phyloP scores from a whole-genome alignment of 1,140 invertebrate species.

The Elysia chlorotica region DNA sequence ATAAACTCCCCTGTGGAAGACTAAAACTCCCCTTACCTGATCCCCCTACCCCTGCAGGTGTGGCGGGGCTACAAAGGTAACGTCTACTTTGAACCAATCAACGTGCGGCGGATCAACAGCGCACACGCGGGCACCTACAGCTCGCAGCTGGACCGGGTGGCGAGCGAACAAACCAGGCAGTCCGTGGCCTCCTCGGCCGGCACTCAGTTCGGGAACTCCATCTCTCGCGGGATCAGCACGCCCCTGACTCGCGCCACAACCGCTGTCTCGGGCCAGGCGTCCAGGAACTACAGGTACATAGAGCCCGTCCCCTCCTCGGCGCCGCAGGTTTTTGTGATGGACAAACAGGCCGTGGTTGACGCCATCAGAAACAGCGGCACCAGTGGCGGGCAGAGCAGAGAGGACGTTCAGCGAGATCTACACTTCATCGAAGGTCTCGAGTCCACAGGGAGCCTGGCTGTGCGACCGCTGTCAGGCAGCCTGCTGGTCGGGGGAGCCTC shows the following conservation, averaged over 20 bases:
- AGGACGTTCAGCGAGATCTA: slow-evolving; percentile 41
- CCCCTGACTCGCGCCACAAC: not conserved
- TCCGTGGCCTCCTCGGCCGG: not conserved
- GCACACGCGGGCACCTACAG: too few relatives aligned
- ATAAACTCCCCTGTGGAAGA: too few relatives aligned
- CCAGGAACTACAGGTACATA: not conserved
- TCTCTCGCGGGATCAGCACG: not conserved
- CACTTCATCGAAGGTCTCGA: slow-evolving; percentile 39
- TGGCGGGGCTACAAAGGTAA: slow-evolving; percentile 60
- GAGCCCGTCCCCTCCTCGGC: too few relatives aligned
- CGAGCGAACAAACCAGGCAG: not conserved
- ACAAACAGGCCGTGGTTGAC: slow-evolving; percentile 44
- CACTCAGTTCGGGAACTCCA: too few relatives aligned
- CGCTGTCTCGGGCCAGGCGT: not conserved
- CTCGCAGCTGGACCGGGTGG: slow-evolving; percentile 1
- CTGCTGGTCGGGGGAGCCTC: not conserved
- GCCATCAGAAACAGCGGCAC: too few relatives aligned
- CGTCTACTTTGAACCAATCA: slow-evolving; percentile 58
- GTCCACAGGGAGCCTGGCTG: slow-evolving; percentile 46
- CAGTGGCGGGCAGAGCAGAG: slow-evolving; percentile 38
- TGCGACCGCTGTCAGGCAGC: slow-evolving; percentile 29
- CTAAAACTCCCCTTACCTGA: too few relatives aligned
- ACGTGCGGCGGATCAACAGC: slow-evolving; percentile 29
- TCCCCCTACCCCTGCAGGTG: slow-evolving; percentile 37
- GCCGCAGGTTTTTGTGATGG: slow-evolving; percentile 40